phyloP scores from a whole-genome alignment of 2,797 vertebrate species.

The Myotis vivesi region DNA sequence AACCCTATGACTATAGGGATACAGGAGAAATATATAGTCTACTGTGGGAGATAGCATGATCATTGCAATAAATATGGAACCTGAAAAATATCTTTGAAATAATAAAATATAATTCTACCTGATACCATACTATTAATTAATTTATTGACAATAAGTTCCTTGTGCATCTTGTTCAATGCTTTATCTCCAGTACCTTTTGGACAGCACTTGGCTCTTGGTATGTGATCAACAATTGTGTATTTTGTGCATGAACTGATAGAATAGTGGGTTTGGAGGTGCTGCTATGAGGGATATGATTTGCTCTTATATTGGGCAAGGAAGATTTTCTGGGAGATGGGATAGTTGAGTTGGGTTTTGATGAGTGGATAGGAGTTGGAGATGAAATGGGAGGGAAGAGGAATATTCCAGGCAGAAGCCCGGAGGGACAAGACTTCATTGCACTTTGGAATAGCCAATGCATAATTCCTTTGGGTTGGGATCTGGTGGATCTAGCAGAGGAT shows the following conservation, averaged over 20 bases:
- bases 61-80: not conserved
- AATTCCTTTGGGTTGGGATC: not conserved
- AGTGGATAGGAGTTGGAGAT: not conserved
- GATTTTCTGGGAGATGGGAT: not conserved
- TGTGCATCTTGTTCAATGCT: not conserved
- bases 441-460: not conserved
- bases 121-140: no score
- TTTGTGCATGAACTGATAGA: no score
- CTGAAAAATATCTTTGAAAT: not conserved
- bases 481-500: no score
- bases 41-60: not conserved
- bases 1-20: not conserved
- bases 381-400: not conserved
- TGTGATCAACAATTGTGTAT: no score
- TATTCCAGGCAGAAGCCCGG: not conserved
- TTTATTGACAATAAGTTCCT: not conserved
- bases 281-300: not conserved
- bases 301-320: not conserved
- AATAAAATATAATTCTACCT: not conserved
- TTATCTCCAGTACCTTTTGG: not conserved
- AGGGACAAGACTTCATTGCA: not conserved
- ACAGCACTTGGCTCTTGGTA: not conserved
- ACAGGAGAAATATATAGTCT: not conserved
- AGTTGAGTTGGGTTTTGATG: not conserved
- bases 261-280: not conserved